phyloP scores from a whole-genome alignment of 2,113 vertebrate genomes.

The Lampris megalopsis region DNA sequence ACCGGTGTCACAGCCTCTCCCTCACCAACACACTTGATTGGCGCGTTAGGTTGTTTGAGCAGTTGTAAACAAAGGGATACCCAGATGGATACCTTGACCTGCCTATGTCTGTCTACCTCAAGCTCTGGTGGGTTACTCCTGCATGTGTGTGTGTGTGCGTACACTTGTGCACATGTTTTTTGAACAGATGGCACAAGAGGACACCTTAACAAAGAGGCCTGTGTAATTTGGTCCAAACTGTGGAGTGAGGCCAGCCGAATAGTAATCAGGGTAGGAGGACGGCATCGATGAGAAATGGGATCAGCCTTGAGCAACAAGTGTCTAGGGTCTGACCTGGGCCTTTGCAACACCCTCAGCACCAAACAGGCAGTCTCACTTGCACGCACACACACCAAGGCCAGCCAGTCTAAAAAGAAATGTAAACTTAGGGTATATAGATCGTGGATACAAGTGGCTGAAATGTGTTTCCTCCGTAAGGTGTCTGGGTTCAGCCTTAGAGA shows the following conservation, averaged over 20 bases:
- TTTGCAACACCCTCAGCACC: not conserved
- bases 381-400: not conserved
- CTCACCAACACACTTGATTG: conserved; percentile 44
- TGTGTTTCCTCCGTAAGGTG: no score
- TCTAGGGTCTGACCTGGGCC: not conserved
- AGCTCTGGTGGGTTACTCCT: conserved; percentile 15
- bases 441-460: no score
- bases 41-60: conserved; percentile 48
- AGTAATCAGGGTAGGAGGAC: conserved; percentile 49
- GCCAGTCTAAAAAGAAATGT: no score
- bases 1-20: conserved; percentile 34
- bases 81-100: conserved; percentile 71
- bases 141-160: conserved; percentile 16
- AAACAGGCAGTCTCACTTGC: not conserved
- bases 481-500: no score
- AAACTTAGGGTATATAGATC: no score
- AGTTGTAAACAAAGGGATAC: conserved; percentile 54
- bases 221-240: conserved; percentile 66
- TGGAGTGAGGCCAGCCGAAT: conserved; percentile 60
- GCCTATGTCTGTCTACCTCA: conserved; percentile 60
- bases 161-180: conserved; percentile 30
- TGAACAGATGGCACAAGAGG: conserved; percentile 71
- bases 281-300: conserved; percentile 2
- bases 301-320: not conserved
- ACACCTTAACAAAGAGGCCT: conserved; percentile 69